Base-by-base conservation (phyloP, 2,113 vertebrate species). In the Corythaeola cristata region DNA sequence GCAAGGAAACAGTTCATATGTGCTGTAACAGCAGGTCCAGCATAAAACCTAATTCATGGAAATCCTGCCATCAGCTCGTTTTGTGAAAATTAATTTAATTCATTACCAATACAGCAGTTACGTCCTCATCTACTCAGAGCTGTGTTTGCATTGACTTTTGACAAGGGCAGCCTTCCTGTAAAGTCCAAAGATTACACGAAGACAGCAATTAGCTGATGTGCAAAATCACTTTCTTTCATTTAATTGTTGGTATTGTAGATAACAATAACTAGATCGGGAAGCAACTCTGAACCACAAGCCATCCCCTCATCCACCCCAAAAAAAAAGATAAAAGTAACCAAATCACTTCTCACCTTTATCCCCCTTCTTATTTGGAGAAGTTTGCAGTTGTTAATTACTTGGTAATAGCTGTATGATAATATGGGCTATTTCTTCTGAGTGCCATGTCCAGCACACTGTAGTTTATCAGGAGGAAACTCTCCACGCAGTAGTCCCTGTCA, bases 371-470 rank as follows among this genome's bases (percentile, higher is more conserved):
- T 19, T 1, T 0, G 11, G 58, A 21, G 33, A 49, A 35, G 11
- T 20, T 1, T 7, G 55, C 19, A 10, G 66, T 15, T 19, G 21
- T 30, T 39, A 18, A 26, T 4, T 32, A 37, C 11, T 8, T 7
- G 33, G 20, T 17, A 8, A 32, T 16, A 11, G 8, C 6, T 5
- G 4, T 21, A 8, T 2, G 7, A 24, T 19, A 74, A 12, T 19
- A 5, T 3, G 12, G 30, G 8, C 9, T 27, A 4, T 12, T 47
- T 13, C 20, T 22, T 39, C 80, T 7, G 14, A 64, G 32, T 5
- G 0, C 37, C 50, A 12, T 1, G 5, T 37, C n/a, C 53, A 67
- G 28, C 7, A 6, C 0, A 3, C 21, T 7, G 9, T 4, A 3
- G 7, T 14, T 69, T 5, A 7, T 22, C 9, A 22, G 66, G 4